phyloP scores from a whole-genome alignment of 2,797 vertebrate species.

The Natrix natrix region DNA sequence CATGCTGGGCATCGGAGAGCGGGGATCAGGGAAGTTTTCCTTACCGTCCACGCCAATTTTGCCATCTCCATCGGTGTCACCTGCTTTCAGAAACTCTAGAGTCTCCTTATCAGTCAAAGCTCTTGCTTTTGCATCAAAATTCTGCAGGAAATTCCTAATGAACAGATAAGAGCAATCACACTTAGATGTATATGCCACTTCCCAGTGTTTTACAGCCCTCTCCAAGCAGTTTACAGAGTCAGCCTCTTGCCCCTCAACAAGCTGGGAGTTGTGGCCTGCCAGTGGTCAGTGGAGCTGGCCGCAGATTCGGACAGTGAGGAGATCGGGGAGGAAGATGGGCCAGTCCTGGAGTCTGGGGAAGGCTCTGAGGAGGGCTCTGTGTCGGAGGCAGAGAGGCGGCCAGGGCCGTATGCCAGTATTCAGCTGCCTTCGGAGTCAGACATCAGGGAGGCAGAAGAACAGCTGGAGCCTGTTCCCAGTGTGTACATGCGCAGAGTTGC shows the following conservation, averaged over 20 bases:
- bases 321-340: too few species aligned
- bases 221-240: background rate
- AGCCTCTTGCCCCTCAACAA: background rate
- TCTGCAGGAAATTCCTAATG: slow-evolving; percentile 78
- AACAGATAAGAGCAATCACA: background rate
- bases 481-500: too few species aligned
- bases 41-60: slow-evolving; percentile 81
- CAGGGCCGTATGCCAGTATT: too few species aligned
- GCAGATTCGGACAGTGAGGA: too few species aligned
- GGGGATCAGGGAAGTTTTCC: background rate
- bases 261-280: background rate
- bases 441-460: too few species aligned
- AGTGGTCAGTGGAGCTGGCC: too few species aligned
- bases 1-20: background rate
- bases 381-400: too few species aligned
- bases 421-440: too few species aligned
- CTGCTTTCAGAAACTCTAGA: slow-evolving; percentile 71
- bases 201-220: background rate
- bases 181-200: background rate
- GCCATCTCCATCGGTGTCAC: slow-evolving; percentile 79
- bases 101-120: slow-evolving; percentile 76
- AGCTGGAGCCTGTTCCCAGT: too few species aligned
- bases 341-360: too few species aligned
- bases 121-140: slow-evolving; percentile 73
- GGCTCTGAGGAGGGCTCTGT: too few species aligned